Conservation (phyloP, 1,140 invertebrate species). For the Proctacanthus coquilletti region DNA sequence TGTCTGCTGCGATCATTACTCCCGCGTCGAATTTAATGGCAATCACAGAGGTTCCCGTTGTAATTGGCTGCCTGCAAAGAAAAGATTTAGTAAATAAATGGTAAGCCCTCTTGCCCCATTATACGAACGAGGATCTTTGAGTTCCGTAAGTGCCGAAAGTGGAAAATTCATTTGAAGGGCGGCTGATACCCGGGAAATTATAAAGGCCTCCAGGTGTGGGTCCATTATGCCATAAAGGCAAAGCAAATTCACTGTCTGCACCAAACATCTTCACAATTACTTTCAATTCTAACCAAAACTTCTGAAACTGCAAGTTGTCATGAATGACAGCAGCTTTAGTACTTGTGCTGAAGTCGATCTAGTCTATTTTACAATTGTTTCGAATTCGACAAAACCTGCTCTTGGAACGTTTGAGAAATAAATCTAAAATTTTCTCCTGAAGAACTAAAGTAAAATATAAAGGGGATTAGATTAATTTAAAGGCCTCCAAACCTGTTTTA, state of each 20-base stretch:
- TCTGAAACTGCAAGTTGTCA: slow-evolving; percentile 7
- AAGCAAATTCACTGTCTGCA: slow-evolving; percentile 2
- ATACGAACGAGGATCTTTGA: slow-evolving; percentile 48
- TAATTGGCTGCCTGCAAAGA: slow-evolving; percentile 56
- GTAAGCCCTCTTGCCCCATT: not conserved
- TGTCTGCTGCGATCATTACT: slow-evolving; percentile 81
- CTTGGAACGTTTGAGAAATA: too few species aligned
- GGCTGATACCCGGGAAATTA: slow-evolving; percentile 42
- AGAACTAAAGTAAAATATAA: too few species aligned
- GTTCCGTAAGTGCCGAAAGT: slow-evolving; percentile 26
- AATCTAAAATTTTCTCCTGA: too few species aligned
- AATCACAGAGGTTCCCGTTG: slow-evolving; percentile 81
- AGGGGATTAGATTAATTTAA: too few species aligned
- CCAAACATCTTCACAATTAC: slow-evolving; percentile 7
- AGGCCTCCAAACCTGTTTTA: too few species aligned
- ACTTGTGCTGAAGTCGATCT: too few species aligned
- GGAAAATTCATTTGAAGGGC: slow-evolving; percentile 12
- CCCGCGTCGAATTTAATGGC: slow-evolving; percentile 78
- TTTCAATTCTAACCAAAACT: not conserved
- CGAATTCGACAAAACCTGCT: too few species aligned
- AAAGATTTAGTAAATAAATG: not conserved
- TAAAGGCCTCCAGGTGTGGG: slow-evolving; percentile 51
- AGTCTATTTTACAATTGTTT: too few species aligned
- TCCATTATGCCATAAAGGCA: slow-evolving; percentile 53
- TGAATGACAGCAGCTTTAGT: slow-evolving; percentile 9